Evolutionary conservation across 2,113 vertebrate genomes (phyloP).

Genomic region (Galeopterus variegatus): DNA sequence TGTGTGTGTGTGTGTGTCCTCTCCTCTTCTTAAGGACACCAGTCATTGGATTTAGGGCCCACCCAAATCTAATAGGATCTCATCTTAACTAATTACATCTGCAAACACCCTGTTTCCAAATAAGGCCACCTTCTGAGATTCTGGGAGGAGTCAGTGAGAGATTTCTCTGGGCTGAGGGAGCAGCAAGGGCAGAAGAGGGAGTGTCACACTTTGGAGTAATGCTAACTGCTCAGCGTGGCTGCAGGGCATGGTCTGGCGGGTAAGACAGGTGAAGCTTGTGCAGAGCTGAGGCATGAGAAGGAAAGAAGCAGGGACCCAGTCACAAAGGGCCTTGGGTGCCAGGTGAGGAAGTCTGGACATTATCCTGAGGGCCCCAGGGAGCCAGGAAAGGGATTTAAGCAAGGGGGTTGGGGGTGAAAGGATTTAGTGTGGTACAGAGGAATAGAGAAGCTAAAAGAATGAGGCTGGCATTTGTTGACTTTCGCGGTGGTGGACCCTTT

Average conservation of each 20-base stretch:
- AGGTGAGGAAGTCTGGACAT: neutral
- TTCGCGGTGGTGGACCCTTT: neutral
- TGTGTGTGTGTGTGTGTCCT: neutral
- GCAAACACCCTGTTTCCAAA: neutral
- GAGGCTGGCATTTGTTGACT: neutral
- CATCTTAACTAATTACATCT: neutral
- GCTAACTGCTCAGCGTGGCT: rapidly evolving
- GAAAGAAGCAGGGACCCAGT: neutral
- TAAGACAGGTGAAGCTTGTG: neutral
- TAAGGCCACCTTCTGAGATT: neutral
- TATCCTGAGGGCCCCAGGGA: neutral
- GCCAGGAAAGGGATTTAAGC: neutral
- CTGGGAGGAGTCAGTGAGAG: neutral
- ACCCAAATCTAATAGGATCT: neutral
- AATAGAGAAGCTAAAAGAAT: neutral
- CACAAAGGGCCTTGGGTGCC: neutral
- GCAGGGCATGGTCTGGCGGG: rapidly evolving
- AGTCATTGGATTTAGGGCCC: neutral
- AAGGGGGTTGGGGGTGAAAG: neutral
- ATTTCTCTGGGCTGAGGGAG: neutral
- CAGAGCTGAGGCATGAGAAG: neutral
- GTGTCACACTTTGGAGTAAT: neutral
- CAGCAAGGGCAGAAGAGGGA: rapidly evolving
- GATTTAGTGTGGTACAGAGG: neutral
- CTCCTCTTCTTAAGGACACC: neutral